Evolutionary conservation across 2,113 vertebrate genomes (phyloP), one percentile per base, ranked within the genome.

Genomic region (Microcebus jonahi): DNA sequence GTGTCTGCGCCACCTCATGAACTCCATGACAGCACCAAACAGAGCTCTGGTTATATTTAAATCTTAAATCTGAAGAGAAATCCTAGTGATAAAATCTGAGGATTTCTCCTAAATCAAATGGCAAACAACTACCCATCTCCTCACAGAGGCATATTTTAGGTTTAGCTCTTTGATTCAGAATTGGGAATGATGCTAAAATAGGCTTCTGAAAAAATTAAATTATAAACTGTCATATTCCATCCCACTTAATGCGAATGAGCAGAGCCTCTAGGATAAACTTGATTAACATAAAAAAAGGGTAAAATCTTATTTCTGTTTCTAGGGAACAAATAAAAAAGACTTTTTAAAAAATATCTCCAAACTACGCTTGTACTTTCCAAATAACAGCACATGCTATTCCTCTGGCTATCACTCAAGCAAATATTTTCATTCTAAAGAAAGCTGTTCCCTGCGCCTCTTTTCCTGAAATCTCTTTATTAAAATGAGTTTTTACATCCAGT

Each of bases 131-230:
- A 97, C 75, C 86, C 75, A 67, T 87, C 96, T 97, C 96, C 80
- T 96, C 75, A 67, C 92, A 84, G 89, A 94, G 68, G 75, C 90
- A 81, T 95, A 95, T 94, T 96, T 95, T 91, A 94, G 91, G 59
- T 84, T 90, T 83, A 96, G 95, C 48, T 94, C 80, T 95, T 97
- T 95, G 75, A 91, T 97, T 94, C 65, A 95, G 87, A 97, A 96
- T 76, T 97, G 80, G 80, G 97, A 97, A 97, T 90, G 94, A 97
- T 96, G 70, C 96, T 95, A 96, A 97, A 98, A 95, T 63, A 93
- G 90, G 90, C 90, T 97, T 97, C 76, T 91, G 90, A 91, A 97
- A 96, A 97, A 96, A 93, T 92, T 76, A 96, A 93, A 95, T 97
- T 91, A 96, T 89, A 97, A 95, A 97, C 95, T 97, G 94, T 95